Base-by-base conservation (phyloP, 1,140 invertebrate species). In the Drosophila ohnishii region DNA sequence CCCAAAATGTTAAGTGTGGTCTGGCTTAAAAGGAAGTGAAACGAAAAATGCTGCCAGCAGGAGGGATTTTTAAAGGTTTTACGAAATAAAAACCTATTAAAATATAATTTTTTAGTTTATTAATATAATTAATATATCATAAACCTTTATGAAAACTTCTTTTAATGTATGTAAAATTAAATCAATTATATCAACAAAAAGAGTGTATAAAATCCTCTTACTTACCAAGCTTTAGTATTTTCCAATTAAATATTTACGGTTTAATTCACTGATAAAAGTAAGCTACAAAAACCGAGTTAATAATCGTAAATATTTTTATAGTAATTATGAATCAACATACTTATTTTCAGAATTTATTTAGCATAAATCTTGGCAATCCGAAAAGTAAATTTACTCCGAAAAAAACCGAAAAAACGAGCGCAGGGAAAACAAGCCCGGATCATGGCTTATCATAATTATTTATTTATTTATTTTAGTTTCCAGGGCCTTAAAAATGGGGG, bases 381-480 rank as follows among this genome's bases (percentile, higher is more conserved):
- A 5, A 70, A 34, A 48, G 40, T 57, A 70, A 19, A 37, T 72
- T 59, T 72, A 6, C 30, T 30, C 5, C 14, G 6, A 40, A 40
- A 40, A 22, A 22, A 39, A 69, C 22, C 1, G 22, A 22, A 22
- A 22, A 22, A 22, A 22, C 22, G 2, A 45, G n/a, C 28, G 8
- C 35, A n/a, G 22, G n/a, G 50, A 65, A 64, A 51, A 28, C 19
- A 19, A 35, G 13, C 47, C 47, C 30, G 55, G 59, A 77, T 65
- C 76, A 69, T 82, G 79, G 66, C 75, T 86, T 76, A 79, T 79
- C 83, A 79, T 73, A 82, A 75, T 75, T 75, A 75, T 76, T 86
- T 83, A 83, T 75, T 87, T 86, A 87, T 86, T 87, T 83, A 83
- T 73, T 70, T 83, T 70, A 78, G 83, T 70, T 82, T 45, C 44